Conservation (phyloP, 1,140 invertebrate genomes). For the Ericerus pela region DNA sequence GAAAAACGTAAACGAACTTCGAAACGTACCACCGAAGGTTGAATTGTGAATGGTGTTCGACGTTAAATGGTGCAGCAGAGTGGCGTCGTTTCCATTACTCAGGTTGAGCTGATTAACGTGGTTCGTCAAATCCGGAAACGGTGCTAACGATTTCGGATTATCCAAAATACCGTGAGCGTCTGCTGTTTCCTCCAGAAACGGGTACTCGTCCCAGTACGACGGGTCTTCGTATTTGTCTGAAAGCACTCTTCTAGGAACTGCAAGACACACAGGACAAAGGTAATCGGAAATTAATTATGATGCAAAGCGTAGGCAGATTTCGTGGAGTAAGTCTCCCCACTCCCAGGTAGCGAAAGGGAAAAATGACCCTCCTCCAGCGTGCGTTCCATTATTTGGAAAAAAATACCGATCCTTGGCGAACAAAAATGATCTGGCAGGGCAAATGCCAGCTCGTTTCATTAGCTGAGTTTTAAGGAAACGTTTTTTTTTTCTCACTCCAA, state of each 20-base stretch:
- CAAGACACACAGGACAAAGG: conserved; percentile 14
- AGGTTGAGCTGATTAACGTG: neutral
- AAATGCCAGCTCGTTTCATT: too few relatives aligned
- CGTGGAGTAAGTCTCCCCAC: too few relatives aligned
- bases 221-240: conserved; percentile 58
- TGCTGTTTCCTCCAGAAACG: neutral
- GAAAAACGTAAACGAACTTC: neutral
- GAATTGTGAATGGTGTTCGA: conserved; percentile 1
- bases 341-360: too few relatives aligned
- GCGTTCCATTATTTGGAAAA: too few relatives aligned
- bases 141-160: conserved; percentile 4
- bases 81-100: neutral
- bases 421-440: too few relatives aligned
- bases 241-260: conserved; percentile 69
- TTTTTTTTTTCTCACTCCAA: too few relatives aligned
- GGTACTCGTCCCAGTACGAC: conserved; percentile 49
- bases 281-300: too few relatives aligned
- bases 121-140: neutral
- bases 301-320: too few relatives aligned
- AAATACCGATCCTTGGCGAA: too few relatives aligned
- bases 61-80: neutral
- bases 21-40: neutral
- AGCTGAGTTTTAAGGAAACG: too few relatives aligned
- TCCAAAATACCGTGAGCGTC: neutral
- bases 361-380: too few relatives aligned